Evolutionary conservation across 2,113 vertebrate species (phyloP), one percentile per base, ranked within the genome.

Genomic region (Lanius collurio): DNA sequence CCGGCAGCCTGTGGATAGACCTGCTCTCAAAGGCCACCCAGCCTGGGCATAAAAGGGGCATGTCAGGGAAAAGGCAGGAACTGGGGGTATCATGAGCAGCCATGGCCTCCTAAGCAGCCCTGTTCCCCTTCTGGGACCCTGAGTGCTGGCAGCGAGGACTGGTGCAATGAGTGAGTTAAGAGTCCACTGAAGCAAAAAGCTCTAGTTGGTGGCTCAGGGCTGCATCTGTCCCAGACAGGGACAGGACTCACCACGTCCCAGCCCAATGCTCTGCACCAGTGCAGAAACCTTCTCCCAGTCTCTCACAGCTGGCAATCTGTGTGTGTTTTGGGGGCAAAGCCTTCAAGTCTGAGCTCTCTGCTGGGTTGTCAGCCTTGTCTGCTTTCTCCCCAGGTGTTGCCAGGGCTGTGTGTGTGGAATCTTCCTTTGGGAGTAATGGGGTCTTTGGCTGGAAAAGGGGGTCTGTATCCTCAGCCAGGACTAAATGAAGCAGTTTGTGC

Each of bases 231-330:
- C 30, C 57, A 75, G 60, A 26, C 10, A 41, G 31, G 46, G 47
- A 21, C 42, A 57, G 85, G 37, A 35, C 30, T 70, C 0, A 0
- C 44, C 37, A 12, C 0, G 0, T 30, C 44, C 16, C 57, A 83
- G 31, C 37, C 41, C 67, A 39, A 0, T 18, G 8, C 24, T 37
- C 42, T 24, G 6, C 18, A 5, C 19, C 47, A 24, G 11, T 4
- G 20, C n/a, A 90, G 67, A 83, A 74, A 42, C 13, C 42, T 87
- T 44, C 78, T 80, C 23, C 78, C 53, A 42, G 24, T 7, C 22
- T 68, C 12, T 88, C 71, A 21, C 53, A 71, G 7, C 26, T 56
- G 27, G 24, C 30, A 47, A 47, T 64, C 60, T 77, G 44, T 65
- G 13, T 35, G 71, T 3, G 0, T 65, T 89, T 70, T 35, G 42